phyloP scores from a whole-genome alignment of 2,888 invertebrate genomes.

The Sarcophaga subvicina region DNA sequence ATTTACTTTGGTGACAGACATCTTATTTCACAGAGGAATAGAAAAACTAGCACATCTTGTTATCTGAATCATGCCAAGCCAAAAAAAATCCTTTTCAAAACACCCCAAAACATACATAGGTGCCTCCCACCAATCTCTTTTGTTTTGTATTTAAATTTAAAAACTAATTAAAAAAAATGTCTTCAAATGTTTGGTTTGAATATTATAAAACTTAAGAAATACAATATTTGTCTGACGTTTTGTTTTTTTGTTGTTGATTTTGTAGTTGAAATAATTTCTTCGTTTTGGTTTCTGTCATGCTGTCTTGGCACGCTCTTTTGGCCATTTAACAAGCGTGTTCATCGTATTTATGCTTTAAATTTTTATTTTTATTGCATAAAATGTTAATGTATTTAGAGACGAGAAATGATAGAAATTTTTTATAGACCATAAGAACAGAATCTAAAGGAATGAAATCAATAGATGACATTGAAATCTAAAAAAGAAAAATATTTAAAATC shows the following conservation, averaged over 20 bases:
- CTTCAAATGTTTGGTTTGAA: background rate
- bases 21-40: too few species aligned
- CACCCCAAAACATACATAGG: too few species aligned
- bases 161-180: too few species aligned
- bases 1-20: too few species aligned
- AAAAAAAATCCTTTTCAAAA: too few species aligned
- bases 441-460: background rate
- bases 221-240: background rate
- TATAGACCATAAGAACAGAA: background rate
- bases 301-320: slow-evolving; percentile 49
- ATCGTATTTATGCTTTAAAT: slow-evolving; percentile 12
- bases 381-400: background rate
- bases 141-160: too few species aligned
- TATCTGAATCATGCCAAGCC: too few species aligned
- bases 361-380: background rate
- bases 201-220: background rate
- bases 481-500: too few species aligned
- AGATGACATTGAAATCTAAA: too few species aligned
- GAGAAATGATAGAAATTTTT: background rate
- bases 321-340: slow-evolving; percentile 43
- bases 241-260: too few species aligned
- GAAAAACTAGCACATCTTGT: too few species aligned
- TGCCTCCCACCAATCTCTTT: too few species aligned
- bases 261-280: background rate
- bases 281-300: slow-evolving; percentile 16